Base-by-base conservation (phyloP, 2,113 vertebrate genomes). In the Spilogale gracilis region DNA sequence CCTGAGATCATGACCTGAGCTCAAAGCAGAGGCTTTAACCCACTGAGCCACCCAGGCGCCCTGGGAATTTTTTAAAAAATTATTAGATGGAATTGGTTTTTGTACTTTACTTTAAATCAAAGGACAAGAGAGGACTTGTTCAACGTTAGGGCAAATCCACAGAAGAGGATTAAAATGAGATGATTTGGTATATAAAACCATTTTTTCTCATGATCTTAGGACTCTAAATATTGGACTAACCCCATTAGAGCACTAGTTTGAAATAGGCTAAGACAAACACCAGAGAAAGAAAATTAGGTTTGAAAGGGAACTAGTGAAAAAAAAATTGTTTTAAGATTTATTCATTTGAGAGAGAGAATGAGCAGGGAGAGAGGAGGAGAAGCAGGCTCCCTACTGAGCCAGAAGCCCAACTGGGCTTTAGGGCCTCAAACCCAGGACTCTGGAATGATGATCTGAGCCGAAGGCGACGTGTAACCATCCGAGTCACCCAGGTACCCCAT, bases 161-260 rank as follows among this genome's bases (percentile, higher is more conserved):
- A 81, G 38, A 69, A 71, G 82, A 92, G 45, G 43, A 32, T 58
- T 90, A 79, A 96, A 93, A 80, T 38, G 13, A 97, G 69, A 81
- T 96, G 43, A 58, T 71, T n/a, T 91, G n/a, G 25, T 54, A 65
- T 61, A 88, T 67, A 82, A 89, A 73, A 73, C 7, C 5, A 48
- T 61, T 79, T 93, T 93, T 16, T 76, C 12, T 92, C 45, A 87
- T 30, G 4, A 45, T 23, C 18, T 50, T 65, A 79, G 23, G 45
- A 50, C 58, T 80, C 84, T 87, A 63, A 96, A 74, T 78, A 82
- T 50, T 63, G 27, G 25, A 76, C 23, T 50, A 52, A 73, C 12
- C 48, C 38, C 32, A 60, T 63, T 76, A 81, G 0, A 25, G 73
- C 21, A 61, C 30, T 6, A 60, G 43, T 61, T 54, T 93, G 50